Percentiles rank a stretch among this genome's conserved stretches.
Evolutionary conservation across 2,113 vertebrate species (phyloP).

Genomic region (Picathartes gymnocephalus): DNA sequence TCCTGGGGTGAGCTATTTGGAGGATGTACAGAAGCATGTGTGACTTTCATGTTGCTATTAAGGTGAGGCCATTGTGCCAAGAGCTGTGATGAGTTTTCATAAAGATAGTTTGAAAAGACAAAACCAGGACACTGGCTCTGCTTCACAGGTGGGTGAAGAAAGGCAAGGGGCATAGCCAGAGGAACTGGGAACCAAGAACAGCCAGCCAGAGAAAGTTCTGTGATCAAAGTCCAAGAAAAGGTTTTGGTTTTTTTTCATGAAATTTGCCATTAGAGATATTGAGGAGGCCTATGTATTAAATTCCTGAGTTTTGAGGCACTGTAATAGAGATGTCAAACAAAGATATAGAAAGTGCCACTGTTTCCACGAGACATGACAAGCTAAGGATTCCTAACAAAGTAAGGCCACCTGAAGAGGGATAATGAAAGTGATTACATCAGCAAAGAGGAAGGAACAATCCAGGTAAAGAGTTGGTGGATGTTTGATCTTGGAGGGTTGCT

Average conservation of each 20-base stretch:
- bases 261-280: conserved; percentile 55
- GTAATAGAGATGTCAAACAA: conserved; percentile 62
- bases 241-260: accelerated
- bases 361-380: conserved; percentile 59
- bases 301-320: conserved; percentile 57
- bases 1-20: conserved; percentile 47
- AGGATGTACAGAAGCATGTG: conserved; percentile 11
- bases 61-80: conserved; percentile 53
- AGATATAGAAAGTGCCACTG: conserved; percentile 59
- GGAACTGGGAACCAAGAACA: conserved; percentile 37
- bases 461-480: conserved; percentile 58
- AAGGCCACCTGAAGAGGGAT: conserved; percentile 60
- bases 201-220: conserved; percentile 41
- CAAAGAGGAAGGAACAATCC: conserved; percentile 66
- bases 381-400: conserved; percentile 65
- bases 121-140: conserved; percentile 27
- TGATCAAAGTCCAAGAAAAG: conserved; percentile 58
- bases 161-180: conserved; percentile 48
- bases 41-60: conserved; percentile 51
- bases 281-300: conserved; percentile 62
- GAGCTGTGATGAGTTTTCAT: conserved; percentile 27
- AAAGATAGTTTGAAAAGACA: conserved; percentile 49
- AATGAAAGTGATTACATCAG: conserved; percentile 68
- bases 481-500: conserved; percentile 68
- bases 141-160: conserved; percentile 43